Base-by-base conservation (phyloP, 1,140 invertebrate species). In the Harlomillsia oculata region DNA sequence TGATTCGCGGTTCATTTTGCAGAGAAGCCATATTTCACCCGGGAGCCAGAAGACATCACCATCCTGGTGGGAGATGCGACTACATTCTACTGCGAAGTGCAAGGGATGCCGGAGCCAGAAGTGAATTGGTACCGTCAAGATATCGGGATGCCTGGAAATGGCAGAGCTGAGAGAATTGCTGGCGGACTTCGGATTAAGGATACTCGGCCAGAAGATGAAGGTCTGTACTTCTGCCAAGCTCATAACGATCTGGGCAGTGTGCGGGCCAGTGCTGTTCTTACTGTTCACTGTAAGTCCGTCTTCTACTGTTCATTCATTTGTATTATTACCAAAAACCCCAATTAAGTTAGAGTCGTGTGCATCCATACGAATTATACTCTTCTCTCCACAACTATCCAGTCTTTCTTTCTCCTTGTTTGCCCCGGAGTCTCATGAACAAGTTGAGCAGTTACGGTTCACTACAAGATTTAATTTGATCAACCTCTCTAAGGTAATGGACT, bases 61-160 rank as follows among this genome's bases (percentile, higher is more conserved):
- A 82, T 86, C 39, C 75, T 89, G 53, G 78, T 83, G 54, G 87
- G 87, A 11, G 81, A 87, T 68, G 81, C 78, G 18, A 86, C 89
- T 0, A 81, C 85, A 59, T 90, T 97, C 69, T 83, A 86, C 41
- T 97, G 93, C 69, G 79, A 82, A 48, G 89, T 90, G 0, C 85
- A 85, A 48, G 93, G 92, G 11, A 88, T 92, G 71, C 60, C 60
- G 30, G 43, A 57, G 29, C 55, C 55, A 18, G 82, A 87, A 62
- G 82, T 94, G 11, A 79, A 91, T 41, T 94, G 92, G 93, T 80
- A 84, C 43, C 82, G 89, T 67, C 84, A 91, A 69, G 85, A 87
- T 60, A 85, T 83, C n/a, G 83, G 85, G 67, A 87, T 90, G 75
- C 84, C 85, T 1, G 77, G 82, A 43, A 56, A 59, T 34, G 82